Percentiles rank a stretch among this genome's conserved stretches.
Evolutionary conservation across 1,140 invertebrate species (phyloP).

Genomic region (Lerema accius): DNA sequence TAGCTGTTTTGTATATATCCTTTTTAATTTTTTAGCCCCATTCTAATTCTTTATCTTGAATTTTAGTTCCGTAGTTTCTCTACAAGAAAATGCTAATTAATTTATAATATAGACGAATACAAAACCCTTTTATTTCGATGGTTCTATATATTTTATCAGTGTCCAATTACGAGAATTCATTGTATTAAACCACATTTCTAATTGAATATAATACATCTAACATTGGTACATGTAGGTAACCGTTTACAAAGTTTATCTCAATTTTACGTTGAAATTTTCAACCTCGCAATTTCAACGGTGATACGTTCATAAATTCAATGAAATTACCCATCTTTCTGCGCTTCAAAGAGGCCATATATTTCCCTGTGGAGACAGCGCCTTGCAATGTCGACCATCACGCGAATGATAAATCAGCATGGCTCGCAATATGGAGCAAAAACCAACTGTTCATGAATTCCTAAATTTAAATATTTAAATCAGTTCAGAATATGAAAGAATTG

Average conservation of each 20-base stretch:
- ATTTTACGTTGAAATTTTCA: constrained; percentile 70
- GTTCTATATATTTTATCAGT: too few species aligned
- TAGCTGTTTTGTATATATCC: too few species aligned
- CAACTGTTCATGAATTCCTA: constrained; percentile 24
- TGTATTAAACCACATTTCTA: background rate
- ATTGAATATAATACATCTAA: constrained; percentile 1
- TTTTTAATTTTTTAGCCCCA: too few species aligned
- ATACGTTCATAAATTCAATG: constrained; percentile 80
- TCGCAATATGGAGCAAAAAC: constrained; percentile 50
- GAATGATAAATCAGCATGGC: constrained; percentile 69
- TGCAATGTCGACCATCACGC: constrained; percentile 71
- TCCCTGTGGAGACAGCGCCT: constrained; percentile 66
- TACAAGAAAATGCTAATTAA: too few species aligned
- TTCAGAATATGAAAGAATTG: constrained; percentile 18
- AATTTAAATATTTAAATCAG: constrained; percentile 40
- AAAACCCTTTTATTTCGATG: too few species aligned
- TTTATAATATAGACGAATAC: too few species aligned
- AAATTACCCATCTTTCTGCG: constrained; percentile 79
- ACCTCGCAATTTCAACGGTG: constrained; percentile 68
- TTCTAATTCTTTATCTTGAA: too few species aligned
- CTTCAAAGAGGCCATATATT: constrained; percentile 77
- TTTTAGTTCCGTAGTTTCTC: too few species aligned
- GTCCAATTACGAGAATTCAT: too few species aligned
- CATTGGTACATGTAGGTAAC: constrained; percentile 14
- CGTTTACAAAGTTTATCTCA: constrained; percentile 62